Base-by-base conservation (phyloP, 2,888 invertebrate genomes). In the Ypsolopha scabrella region DNA sequence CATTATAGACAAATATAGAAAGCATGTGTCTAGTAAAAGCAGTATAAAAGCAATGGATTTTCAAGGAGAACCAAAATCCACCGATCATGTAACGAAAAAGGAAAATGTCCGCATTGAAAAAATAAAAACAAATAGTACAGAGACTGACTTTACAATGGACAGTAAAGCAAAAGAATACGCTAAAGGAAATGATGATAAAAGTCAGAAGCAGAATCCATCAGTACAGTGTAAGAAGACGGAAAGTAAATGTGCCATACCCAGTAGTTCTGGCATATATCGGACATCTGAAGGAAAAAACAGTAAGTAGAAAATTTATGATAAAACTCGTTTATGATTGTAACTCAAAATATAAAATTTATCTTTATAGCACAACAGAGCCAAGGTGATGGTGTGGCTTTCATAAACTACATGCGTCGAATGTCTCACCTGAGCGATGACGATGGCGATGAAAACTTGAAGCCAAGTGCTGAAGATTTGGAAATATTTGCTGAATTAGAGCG, bases 381-480 rank as follows among this genome's bases (percentile, higher is more conserved):
- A 41, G 72, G 73, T 0, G 75, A 78, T 34, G 78, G 79, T 0
- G 64, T 71, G 14, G 61, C 73, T 4, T 60, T 83, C 0, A 70
- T 76, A 1, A 72, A 72, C 48, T 82, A 72, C 57, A 70, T 80
- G 65, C 67, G 62, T 1, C 67, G 61, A 33, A 62, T 70, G 56
- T 33, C 50, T 0, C 68, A 71, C 47, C 50, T 53, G 4, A 55
- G 54, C 2, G 57, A 56, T 1, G 53, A 53, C 1, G 62, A 64
- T 34, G 48, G 39, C 10, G 41, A 33, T 24, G 61, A 72, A 4
- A 77, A 76, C 36, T 43, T 81, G 55, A 63, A 75, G 51, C 85
- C 81, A 0, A 82, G 75, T 53, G 76, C 74, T 10, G 80, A 81
- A 48, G 85, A 86, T 39, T 36, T 80, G 54, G 82, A 83, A 60